Percentiles rank a stretch among this genome's conserved stretches.
These are phyloP conservation scores for Syngnathus scovelli DNA, from an alignment of 2,113 vertebrate species.

Conservation along the genomic window DNA sequence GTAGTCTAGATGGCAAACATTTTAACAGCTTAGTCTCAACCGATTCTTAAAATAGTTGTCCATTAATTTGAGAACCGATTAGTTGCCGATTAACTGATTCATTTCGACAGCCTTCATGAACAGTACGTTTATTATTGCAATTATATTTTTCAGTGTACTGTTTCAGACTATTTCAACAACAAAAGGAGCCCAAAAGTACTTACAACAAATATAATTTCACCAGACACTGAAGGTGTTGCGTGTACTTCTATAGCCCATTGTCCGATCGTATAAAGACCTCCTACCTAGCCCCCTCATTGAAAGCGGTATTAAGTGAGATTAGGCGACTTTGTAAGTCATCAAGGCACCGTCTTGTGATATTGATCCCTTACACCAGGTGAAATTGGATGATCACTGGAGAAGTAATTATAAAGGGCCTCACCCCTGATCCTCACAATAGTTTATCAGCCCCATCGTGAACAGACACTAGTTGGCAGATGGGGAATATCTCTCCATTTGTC, in stretches of 20 bases:
- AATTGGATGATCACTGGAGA: conserved; percentile 51
- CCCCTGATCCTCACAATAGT: conserved; percentile 38
- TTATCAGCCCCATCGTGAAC: conserved; percentile 61
- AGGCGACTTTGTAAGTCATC: conserved; percentile 50
- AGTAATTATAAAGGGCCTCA: conserved; percentile 58
- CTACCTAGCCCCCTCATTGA: conserved; percentile 3
- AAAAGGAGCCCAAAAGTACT: too few relatives aligned
- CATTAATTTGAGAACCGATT: too few relatives aligned
- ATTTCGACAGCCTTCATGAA: too few relatives aligned
- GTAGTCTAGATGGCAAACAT: too few relatives aligned
- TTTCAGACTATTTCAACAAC: too few relatives aligned
- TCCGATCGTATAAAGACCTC: background rate
- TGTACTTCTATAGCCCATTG: background rate
- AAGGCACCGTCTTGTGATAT: conserved; percentile 49
- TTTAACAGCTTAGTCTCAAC: too few relatives aligned
- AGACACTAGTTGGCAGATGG: conserved; percentile 49
- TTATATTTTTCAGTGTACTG: too few relatives aligned
- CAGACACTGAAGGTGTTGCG: background rate
- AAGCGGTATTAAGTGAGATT: conserved; percentile 43
- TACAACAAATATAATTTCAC: background rate
- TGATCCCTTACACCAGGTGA: conserved; percentile 49
- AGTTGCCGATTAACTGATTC: too few relatives aligned
- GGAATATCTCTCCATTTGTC: conserved; percentile 51
- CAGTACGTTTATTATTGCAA: too few relatives aligned
- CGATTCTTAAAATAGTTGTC: too few relatives aligned